Base-by-base conservation (phyloP, 64 coral and sea anemone genomes). In the Stichodactyla helianthus region DNA sequence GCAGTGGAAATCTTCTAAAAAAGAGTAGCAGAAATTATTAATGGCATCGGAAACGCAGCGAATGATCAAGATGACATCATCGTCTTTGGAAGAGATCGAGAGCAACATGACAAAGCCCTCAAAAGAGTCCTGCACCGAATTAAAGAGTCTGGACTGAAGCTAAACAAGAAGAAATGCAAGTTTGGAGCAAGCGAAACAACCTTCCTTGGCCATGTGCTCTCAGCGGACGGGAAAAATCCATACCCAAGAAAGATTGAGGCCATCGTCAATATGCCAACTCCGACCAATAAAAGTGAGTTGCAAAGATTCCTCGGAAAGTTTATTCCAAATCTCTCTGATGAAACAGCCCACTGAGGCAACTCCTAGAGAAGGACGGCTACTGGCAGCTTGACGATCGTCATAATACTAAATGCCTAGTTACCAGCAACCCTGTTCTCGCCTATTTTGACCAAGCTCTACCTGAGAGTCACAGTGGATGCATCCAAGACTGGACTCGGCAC, bases 1-100 rank as follows among this genome's bases (percentile, higher is more conserved):
- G 28, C 28, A 31, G 28, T 1, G 28, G 28, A 31, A 31, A 31
- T 31, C 71, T 91, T 13, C 54, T 20, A 85, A 53, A 50, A 86
- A 82, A 86, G 55, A 91, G 89, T 79, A 26, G 4, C 53, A 77
- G 70, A 74, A 91, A 86, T 59, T 54, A 86, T 85, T 86, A 76
- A 54, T 61, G 26, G 77, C 53, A 56, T 86, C 67, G 89, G 86
- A 44, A 19, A 64, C 23, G 27, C 53, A 60, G 22, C 71, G 28
- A 85, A 70, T n/a, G 17, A 79, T 51, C 20, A 82, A 27, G 77
- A 57, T 82, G n/a, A 57, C 31, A 65, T 59, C 50, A 44, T 81
- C 82, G 78, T 63, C 44, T 59, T 59, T 82, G 20, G 31, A 31
- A 31, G 28, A 31, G 28, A 31, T 31, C 44, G 54, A 68, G 31